Base-by-base conservation (phyloP, 2,113 vertebrate genomes). In the Microtus pennsylvanicus region DNA sequence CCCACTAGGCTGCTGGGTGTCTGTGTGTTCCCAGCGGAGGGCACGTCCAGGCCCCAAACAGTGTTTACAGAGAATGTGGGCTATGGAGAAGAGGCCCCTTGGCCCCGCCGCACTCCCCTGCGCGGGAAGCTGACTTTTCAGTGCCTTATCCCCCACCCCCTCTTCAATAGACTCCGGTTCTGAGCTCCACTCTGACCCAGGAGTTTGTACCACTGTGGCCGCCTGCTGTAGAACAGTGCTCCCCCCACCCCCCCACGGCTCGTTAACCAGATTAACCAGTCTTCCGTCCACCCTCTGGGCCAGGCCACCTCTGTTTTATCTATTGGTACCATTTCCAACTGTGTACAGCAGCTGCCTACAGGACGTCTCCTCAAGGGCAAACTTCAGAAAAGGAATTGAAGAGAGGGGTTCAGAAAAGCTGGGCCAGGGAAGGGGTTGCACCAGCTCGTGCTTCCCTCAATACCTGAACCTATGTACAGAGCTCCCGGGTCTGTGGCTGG, bases 1-100 rank as follows among this genome's bases (percentile, higher is more conserved):
- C 85, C 0, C 9, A 26, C 35, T 13, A 0, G 3, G 24, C 83
- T 81, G 38, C 80, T 0, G 6, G 16, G 61, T 21, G 8, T 14
- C 55, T 58, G 55, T 55, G 70, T 24, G 30, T 47, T 86, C 61
- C 55, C 13, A 2, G 3, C 5, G 70, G 67, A 93, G 78, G 69
- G 14, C 38, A n/a, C n/a, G 21, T 77, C 14, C 33, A 22, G 12
- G 19, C 7, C 93, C 24, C 50, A 94, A 70, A 77, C 14, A 8
- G 80, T 47, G 58, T 52, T 96, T 72, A 55, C 30, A 38, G 69
- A 61, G 45, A 80, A 70, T 22, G 35, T 42, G 69, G 4, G 26
- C 38, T 33, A 17, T 38, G 42, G 26, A 35, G 33, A 91, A 1
- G 63, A 70, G 58, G 30, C 87, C 24, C 14, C 5, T 6, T 1